Percentiles rank a stretch among this genome's conserved stretches.
Conservation (phyloP, 2,888 invertebrate genomes). For the Fragum whitleyi region DNA sequence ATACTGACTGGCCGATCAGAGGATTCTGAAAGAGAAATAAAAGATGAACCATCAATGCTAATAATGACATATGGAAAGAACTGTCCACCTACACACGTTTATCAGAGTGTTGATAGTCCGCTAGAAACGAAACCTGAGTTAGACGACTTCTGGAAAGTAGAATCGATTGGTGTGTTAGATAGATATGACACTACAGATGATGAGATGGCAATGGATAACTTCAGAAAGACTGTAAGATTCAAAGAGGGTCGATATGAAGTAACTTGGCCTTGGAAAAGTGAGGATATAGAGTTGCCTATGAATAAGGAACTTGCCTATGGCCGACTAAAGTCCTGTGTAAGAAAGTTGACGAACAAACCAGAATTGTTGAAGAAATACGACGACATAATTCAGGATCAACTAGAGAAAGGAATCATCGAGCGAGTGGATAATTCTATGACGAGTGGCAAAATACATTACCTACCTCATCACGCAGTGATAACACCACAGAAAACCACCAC, state of each 20-base stretch:
- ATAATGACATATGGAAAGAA: too few species aligned
- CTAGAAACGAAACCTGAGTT: slow-evolving; percentile 36
- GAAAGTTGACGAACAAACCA: too few species aligned
- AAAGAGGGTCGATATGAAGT: slow-evolving; percentile 22
- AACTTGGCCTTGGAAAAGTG: too few species aligned
- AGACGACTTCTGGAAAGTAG: slow-evolving; percentile 50
- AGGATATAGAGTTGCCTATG: too few species aligned
- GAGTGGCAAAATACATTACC: neutral
- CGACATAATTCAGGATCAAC: slow-evolving; percentile 12
- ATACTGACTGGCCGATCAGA: neutral
- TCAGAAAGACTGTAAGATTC: slow-evolving; percentile 15
- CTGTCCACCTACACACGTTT: slow-evolving; percentile 10
- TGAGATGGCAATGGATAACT: neutral
- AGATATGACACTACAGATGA: slow-evolving; percentile 2
- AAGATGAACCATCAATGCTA: too few species aligned
- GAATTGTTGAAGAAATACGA: too few species aligned
- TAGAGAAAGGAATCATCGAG: slow-evolving; percentile 13
- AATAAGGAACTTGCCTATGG: too few species aligned
- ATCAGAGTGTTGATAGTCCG: slow-evolving; percentile 25
- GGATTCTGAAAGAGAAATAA: neutral
- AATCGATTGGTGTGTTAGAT: slow-evolving; percentile 46
- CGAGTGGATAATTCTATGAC: neutral
- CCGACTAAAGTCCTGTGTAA: too few species aligned
- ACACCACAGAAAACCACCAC: too few species aligned
- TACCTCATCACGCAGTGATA: too few species aligned